A percentile compares a stretch with the other conserved stretches of the same genome.
phyloP scores from a whole-genome alignment of 2,888 invertebrate genomes.

The Arenicola marina region DNA sequence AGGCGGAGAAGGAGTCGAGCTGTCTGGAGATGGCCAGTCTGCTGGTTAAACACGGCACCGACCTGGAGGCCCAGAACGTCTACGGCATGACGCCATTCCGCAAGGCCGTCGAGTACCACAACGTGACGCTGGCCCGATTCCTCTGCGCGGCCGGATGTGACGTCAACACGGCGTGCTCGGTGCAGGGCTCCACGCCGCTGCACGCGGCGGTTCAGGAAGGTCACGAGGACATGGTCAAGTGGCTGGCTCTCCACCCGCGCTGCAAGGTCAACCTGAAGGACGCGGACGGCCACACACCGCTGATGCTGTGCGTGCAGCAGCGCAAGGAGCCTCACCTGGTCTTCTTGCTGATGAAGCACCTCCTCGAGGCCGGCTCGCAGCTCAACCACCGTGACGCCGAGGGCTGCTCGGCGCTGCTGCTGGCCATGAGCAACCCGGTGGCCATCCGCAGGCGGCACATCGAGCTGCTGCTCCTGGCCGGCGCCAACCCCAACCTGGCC shows the following conservation, averaged over 20 bases:
- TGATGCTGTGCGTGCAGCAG: constrained; percentile 23
- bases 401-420: constrained; percentile 22
- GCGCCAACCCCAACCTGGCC: constrained; percentile 20
- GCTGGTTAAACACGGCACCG: constrained; percentile 11
- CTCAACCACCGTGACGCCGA: constrained; percentile 19
- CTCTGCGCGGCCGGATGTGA: constrained; percentile 13
- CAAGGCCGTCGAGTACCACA: constrained; percentile 20
- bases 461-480: constrained; percentile 17
- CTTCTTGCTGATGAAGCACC: constrained; percentile 18
- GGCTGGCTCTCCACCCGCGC: constrained; percentile 19
- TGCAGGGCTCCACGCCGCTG: constrained; percentile 12
- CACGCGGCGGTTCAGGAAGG: constrained; percentile 18
- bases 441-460: constrained; percentile 24
- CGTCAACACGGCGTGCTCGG: background rate
- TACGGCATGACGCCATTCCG: constrained; percentile 22
- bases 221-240: constrained; percentile 15
- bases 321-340: constrained; percentile 9
- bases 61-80: constrained; percentile 15
- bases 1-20: background rate
- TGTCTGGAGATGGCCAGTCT: constrained; percentile 6
- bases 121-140: constrained; percentile 12
- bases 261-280: constrained; percentile 9
- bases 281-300: constrained; percentile 17
- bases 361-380: constrained; percentile 13
- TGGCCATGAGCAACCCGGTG: constrained; percentile 19